phyloP scores from a whole-genome alignment of 2,888 invertebrate species.

The Loripinus fragilis region DNA sequence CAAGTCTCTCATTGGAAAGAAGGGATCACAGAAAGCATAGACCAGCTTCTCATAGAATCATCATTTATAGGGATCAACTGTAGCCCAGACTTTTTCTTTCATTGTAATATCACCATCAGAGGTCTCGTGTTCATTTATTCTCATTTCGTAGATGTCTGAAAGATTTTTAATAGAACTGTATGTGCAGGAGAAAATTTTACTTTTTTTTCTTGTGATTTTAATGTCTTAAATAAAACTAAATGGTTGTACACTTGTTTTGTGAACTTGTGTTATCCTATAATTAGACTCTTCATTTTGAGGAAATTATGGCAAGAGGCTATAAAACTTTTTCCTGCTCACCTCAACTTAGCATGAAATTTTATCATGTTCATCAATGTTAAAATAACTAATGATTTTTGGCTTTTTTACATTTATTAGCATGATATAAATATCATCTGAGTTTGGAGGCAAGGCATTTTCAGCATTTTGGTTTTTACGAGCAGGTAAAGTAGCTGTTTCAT shows the following conservation, averaged over 20 bases:
- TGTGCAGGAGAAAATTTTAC: conserved; percentile 48
- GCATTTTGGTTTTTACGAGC: no score
- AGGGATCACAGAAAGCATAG: conserved; percentile 86
- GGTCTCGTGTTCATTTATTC: conserved; percentile 27
- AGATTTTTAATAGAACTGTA: conserved; percentile 49
- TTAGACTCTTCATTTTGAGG: no score
- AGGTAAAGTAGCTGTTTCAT: no score
- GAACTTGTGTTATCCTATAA: not conserved
- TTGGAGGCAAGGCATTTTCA: no score
- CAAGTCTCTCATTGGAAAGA: conserved; percentile 99
- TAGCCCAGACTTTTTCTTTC: not conserved
- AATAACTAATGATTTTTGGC: no score
- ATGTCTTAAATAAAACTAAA: conserved; percentile 4
- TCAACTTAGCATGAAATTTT: no score
- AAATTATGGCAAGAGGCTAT: no score
- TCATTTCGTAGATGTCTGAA: conserved; percentile 24
- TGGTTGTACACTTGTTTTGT: not conserved
- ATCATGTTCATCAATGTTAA: no score
- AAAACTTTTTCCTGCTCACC: no score
- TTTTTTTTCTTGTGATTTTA: conserved; percentile 30
- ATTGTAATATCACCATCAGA: conserved; percentile 2
- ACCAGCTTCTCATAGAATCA: not conserved
- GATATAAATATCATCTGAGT: no score
- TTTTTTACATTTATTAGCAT: no score
- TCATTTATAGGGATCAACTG: conserved; percentile 44